These are phyloP conservation scores for Lytechinus variegatus DNA, from an alignment of 35 echinoderm and acorn worm species.

Conservation along the genomic window DNA sequence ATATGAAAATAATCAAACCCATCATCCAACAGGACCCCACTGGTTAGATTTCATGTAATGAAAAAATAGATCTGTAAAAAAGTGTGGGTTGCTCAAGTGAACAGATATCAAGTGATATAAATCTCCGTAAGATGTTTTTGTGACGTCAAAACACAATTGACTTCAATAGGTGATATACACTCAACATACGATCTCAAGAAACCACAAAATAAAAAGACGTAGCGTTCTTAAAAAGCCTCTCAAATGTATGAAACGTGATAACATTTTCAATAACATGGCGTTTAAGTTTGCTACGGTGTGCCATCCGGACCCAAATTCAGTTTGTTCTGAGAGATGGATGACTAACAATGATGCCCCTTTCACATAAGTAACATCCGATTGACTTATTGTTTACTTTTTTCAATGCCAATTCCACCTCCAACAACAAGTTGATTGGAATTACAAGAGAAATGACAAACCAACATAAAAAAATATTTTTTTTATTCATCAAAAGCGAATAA, in stretches of 20 bases:
- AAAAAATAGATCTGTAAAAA: too few species aligned
- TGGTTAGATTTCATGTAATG: too few species aligned
- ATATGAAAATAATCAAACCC: too few species aligned
- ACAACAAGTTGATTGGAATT: too few species aligned
- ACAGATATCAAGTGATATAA: too few species aligned
- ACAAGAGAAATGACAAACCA: too few species aligned
- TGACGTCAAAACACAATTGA: not conserved
- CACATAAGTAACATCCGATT: not conserved
- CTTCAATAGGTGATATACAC: not conserved
- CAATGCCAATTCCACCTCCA: too few species aligned
- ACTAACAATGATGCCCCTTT: not conserved
- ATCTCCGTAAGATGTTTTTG: not conserved
- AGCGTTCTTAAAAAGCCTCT: not conserved
- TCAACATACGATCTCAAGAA: not conserved
- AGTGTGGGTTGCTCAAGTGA: too few species aligned
- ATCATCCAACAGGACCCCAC: too few species aligned
- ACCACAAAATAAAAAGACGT: not conserved
- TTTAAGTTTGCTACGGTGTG: not conserved
- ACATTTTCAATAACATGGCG: not conserved
- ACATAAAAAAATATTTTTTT: too few species aligned
- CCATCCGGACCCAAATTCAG: not conserved
- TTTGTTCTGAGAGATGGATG: not conserved
- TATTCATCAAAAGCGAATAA: too few species aligned
- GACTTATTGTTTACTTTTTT: too few species aligned
- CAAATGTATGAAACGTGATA: conserved; percentile 4